Evolutionary conservation across 2,888 invertebrate genomes (phyloP), one percentile per base, ranked within the genome.

Genomic region (Ornithoptera priamus): DNA sequence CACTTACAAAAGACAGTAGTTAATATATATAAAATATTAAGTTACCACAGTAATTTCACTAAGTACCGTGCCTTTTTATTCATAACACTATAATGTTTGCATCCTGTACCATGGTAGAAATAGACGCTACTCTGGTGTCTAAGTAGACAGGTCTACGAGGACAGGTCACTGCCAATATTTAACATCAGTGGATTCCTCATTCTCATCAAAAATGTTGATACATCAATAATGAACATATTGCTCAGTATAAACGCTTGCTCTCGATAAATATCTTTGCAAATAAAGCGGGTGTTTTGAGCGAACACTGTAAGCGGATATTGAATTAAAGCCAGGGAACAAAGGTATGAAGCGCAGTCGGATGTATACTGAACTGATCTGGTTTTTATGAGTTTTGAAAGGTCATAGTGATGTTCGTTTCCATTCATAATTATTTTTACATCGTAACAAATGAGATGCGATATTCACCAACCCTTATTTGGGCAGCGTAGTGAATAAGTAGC

Each of bases 291-390:
- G 42, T 62, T 62, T 39, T 46, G 53, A 39, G 50, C 10, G 65
- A 69, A 62, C 58, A 65, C 24, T 62, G 70, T 58, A 67, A 67
- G 56, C 46, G 20, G 46, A 61, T 20, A 78, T 77, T 75, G 73
- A 81, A 78, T 81, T 78, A 75, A 73, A 74, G 62, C 70, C 62
- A 72, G 69, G 76, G 76, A 78, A 76, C 75, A 76, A 75, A 75
- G 78, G 75, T 76, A 74, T 75, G 75, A 72, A 73, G 65, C 62
- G 59, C 74, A 70, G 76, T 78, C 76, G 75, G 67, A 78, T 77
- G 77, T 77, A 79, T 74, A 75, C 72, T 73, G 75, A 78, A 79
- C 75, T 82, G 82, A 82, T 81, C 77, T 79, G 74, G 74, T 79
- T 53, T 79, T 79, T 71, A 70, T 67, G 67, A 70, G 30, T 70